Base-by-base conservation (phyloP, 35 echinoderm and acorn worm genomes). In the Hemicentrotus pulcherrimus region DNA sequence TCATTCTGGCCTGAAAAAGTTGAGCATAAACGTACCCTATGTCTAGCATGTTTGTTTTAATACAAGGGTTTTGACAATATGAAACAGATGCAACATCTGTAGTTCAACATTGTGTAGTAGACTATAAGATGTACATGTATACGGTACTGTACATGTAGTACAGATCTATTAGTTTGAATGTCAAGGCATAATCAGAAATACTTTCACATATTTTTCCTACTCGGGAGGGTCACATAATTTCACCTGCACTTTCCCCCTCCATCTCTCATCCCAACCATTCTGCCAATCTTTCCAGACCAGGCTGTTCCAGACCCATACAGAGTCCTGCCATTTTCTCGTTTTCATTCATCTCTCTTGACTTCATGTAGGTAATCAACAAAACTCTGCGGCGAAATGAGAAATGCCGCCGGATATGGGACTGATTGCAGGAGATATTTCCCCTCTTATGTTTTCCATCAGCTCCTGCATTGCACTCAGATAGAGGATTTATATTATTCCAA, bases 401-500 rank as follows among this genome's bases (percentile, higher is more conserved):
- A 78, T 78, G 65, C 65, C 65, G 65, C 22, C 65, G 65, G 65
- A 78, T 6, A 78, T n/a, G 65, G 65, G 65, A 28, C 65, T 78
- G 65, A 78, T 78, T 78, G 65, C 65, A 22, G 0, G 22, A 22
- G 65, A 78, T 78, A n/a, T 78, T 78, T 71, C 24, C 61, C 19
- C 3, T n/a, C 61, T n/a, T 71, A 71, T 71, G 61, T 71, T 71
- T 78, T 78, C 65, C 65, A 78, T 78, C 28, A 78, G 65, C 65
- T 78, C 65, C 28, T 78, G 65, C 19, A 78, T n/a, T 78, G 28
- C 28, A 22, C 65, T 78, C 65, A 22, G 65, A 78, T n/a, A 28
- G 65, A n/a, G 65, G 65, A n/a, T 78, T 78, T 78, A 78, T 78
- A n/a, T 78, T 78, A 78, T 78, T 78, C 65, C 65, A 78, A 28